phyloP scores from a whole-genome alignment of 1,140 invertebrate genomes.

The Battus philenor region DNA sequence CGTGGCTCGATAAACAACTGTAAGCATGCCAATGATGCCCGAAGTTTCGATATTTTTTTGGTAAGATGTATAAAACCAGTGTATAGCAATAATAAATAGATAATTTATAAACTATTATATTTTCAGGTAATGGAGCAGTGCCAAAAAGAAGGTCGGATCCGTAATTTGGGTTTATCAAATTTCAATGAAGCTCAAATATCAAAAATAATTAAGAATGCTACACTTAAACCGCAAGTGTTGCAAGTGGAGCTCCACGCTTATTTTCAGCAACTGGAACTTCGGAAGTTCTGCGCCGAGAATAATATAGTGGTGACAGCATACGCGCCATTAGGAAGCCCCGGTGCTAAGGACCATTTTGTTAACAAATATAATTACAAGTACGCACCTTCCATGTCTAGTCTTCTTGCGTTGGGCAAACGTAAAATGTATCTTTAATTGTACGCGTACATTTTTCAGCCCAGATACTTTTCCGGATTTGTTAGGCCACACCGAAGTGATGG shows the following conservation, averaged over 20 bases:
- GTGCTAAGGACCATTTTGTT: slow-evolving; percentile 69
- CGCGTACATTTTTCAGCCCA: slow-evolving; percentile 63
- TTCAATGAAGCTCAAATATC: slow-evolving; percentile 84
- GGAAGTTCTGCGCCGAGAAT: slow-evolving; percentile 83
- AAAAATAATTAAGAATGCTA: slow-evolving; percentile 79
- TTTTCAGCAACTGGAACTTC: slow-evolving; percentile 86
- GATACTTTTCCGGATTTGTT: slow-evolving; percentile 81
- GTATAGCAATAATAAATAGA: too few relatives aligned
- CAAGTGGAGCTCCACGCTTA: slow-evolving; percentile 90
- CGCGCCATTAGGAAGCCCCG: slow-evolving; percentile 83
- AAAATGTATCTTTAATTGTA: too few relatives aligned
- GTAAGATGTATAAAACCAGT: too few relatives aligned
- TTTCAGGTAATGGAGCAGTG: slow-evolving; percentile 85
- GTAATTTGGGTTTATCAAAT: slow-evolving; percentile 88
- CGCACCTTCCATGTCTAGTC: too few relatives aligned
- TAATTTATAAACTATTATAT: too few relatives aligned
- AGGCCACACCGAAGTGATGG: slow-evolving; percentile 80
- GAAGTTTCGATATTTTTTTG: too few relatives aligned
- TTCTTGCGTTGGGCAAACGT: too few relatives aligned
- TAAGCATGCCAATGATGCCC: too few relatives aligned
- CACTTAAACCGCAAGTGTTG: slow-evolving; percentile 82
- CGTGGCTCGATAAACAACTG: too few relatives aligned
- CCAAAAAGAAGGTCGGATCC: slow-evolving; percentile 79
- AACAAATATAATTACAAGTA: slow-evolving; percentile 76
- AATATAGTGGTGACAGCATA: slow-evolving; percentile 89